Evolutionary conservation across 2,888 invertebrate genomes (phyloP), one percentile per base, ranked within the genome.

Genomic region (Yponomeuta evonymella): DNA sequence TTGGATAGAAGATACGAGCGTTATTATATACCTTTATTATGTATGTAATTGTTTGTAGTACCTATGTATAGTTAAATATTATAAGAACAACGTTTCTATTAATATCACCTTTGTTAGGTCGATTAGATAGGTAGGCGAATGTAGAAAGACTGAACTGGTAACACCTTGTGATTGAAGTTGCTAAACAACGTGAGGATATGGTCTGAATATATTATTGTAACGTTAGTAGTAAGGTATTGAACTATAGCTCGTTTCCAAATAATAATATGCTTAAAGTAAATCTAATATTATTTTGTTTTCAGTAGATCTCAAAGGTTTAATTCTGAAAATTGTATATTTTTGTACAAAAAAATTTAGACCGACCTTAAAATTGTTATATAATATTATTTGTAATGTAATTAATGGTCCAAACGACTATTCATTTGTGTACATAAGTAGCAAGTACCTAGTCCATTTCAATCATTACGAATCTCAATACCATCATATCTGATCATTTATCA

Each of bases 121-220:
- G 29, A n/a, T 67, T 67, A 67, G 12, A 67, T 43, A n/a, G 29
- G 8, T n/a, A 9, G 29, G 63, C 29, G 30, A 63, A n/a, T 48
- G 11, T 70, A n/a, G 12, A 63, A 74, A 72, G 90, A 91, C 90
- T 91, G 90, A 90, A 86, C 81, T 77, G 90, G 84, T 79, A 88
- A 88, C 87, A 90, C 81, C 90, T 89, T 89, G 89, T 87, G 89
- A 89, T 87, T 80, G 83, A 79, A 79, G 80, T 69, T 71, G 76
- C 51, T 58, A 78, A 80, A 78, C 63, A 70, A 48, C 74, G 79
- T 79, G 75, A 81, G 80, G 79, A 65, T 76, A 78, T 81, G 86
- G 83, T 83, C 80, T 86, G 83, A 81, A 77, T 87, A 83, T 88
- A 85, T 80, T 66, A 74, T 79, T 74, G 81, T 80, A 84, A 83